Evolutionary conservation across 1,140 invertebrate species (phyloP), one percentile per base, ranked within the genome.

Genomic region (Onthophagus taurus): DNA sequence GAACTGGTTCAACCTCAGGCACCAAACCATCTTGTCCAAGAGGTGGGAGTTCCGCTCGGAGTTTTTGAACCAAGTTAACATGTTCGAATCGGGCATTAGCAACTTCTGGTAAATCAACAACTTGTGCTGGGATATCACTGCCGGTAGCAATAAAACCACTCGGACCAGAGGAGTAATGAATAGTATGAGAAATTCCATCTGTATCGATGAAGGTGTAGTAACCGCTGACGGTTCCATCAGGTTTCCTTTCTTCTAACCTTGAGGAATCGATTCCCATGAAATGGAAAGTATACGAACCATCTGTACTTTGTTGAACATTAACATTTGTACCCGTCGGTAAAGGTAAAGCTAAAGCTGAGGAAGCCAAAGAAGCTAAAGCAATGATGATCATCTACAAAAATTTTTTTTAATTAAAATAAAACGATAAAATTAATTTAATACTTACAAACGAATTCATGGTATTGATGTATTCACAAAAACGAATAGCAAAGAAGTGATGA

Each of bases 71-170:
- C 8, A 37, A 20, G 8, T 16, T 4, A 1, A 45, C 2, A 18
- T 45, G 43, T 16, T 34, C 7, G 14, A 7, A 11, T 31, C 17
- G 36, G 31, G 43, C 43, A 8, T 9, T 2, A 29, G 43, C 43
- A 20, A 45, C 43, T 45, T 45, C 43, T 0, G 26, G 42, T 13
- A 45, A 33, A 18, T 54, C 48, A 16, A 42, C 16, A 12, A 54
- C 50, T 12, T 49, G 45, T 6, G 41, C 30, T 23, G 54, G 54
- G 17, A 56, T 36, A 20, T 50, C 36, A 16, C 50, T 34, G 38
- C 54, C 44, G 14, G 36, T 42, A 8, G 50, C 51, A n/a, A 45
- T 34, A 31, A 48, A 58, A 20, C 55, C 55, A 21, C 53, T 26
- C 4, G 44, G 24, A 20, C 49, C 55, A 18, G 53, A 50, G 3